Evolutionary conservation across 2,888 invertebrate species (phyloP).

Genomic region (Chrysina gloriosa): DNA sequence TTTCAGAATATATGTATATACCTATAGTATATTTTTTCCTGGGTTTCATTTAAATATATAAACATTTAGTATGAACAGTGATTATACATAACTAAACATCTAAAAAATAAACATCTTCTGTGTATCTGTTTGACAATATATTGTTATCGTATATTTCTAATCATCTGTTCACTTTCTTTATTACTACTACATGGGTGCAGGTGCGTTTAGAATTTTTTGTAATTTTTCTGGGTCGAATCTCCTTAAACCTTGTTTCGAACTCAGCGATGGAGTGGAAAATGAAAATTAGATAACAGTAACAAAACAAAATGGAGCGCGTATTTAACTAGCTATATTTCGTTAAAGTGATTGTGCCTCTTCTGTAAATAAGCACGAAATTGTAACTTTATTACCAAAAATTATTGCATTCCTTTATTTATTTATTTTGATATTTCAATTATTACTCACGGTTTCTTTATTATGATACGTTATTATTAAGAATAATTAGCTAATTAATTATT

Average conservation of each 20-base stretch:
- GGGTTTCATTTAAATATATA: conserved; percentile 50
- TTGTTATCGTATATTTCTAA: conserved; percentile 46
- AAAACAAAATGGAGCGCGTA: background rate
- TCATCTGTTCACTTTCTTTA: conserved; percentile 51
- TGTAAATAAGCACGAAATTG: conserved; percentile 28
- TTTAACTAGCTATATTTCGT: too few relatives aligned
- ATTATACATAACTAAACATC: conserved; percentile 57
- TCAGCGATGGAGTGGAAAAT: background rate
- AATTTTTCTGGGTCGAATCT: conserved; percentile 53
- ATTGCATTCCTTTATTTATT: conserved; percentile 53
- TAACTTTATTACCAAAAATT: conserved; percentile 51
- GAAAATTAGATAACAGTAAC: background rate
- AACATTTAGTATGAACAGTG: conserved; percentile 61
- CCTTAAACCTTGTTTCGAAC: conserved; percentile 54
- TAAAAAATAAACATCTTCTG: conserved; percentile 61
- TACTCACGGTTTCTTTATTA: conserved; percentile 53
- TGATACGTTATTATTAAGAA: conserved; percentile 31
- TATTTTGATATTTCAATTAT: conserved; percentile 56
- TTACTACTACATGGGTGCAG: conserved; percentile 51
- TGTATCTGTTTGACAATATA: conserved; percentile 12
- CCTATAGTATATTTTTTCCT: conserved; percentile 52
- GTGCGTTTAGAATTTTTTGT: conserved; percentile 44
- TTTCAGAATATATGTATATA: conserved; percentile 14
- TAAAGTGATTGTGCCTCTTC: conserved; percentile 61
- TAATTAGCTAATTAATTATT: conserved; percentile 3